phyloP scores from a whole-genome alignment of 2,797 vertebrate genomes.

The Pseudochaenichthys georgianus region DNA sequence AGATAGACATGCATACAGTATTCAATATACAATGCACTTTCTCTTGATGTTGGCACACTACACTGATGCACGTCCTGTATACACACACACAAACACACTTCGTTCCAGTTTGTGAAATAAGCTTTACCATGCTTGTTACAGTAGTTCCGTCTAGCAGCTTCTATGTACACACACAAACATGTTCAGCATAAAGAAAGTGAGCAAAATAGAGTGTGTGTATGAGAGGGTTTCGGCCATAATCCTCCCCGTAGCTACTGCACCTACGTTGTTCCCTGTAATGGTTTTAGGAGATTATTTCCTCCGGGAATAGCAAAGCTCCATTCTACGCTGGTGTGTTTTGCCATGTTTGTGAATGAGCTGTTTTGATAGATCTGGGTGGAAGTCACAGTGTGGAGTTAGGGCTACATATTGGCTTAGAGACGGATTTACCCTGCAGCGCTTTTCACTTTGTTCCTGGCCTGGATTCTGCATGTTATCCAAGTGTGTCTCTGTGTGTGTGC shows the following conservation, averaged over 20 bases:
- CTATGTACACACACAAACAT: slow-evolving; percentile 33
- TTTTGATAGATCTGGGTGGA: slow-evolving; percentile 69
- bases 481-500: background rate
- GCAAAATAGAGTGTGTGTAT: slow-evolving; percentile 33
- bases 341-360: slow-evolving; percentile 79
- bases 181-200: slow-evolving; percentile 40
- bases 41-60: slow-evolving; percentile 27
- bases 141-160: slow-evolving; percentile 46
- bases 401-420: slow-evolving; percentile 76
- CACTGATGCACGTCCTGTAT: background rate
- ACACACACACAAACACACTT: slow-evolving; percentile 6
- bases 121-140: slow-evolving; percentile 58
- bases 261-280: slow-evolving; percentile 83
- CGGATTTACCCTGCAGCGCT: slow-evolving; percentile 73
- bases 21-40: background rate
- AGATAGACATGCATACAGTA: slow-evolving; percentile 5
- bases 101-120: slow-evolving; percentile 34
- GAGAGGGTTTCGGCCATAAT: slow-evolving; percentile 68
- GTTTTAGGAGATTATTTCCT: slow-evolving; percentile 85
- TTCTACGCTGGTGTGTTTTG: slow-evolving; percentile 61
- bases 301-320: slow-evolving; percentile 77
- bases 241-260: slow-evolving; percentile 75
- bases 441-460: slow-evolving; percentile 67
- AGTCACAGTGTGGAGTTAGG: slow-evolving; percentile 63
- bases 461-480: slow-evolving; percentile 52